Conservation (phyloP, 2,888 invertebrate genomes). For the Drosophila anomalata region DNA sequence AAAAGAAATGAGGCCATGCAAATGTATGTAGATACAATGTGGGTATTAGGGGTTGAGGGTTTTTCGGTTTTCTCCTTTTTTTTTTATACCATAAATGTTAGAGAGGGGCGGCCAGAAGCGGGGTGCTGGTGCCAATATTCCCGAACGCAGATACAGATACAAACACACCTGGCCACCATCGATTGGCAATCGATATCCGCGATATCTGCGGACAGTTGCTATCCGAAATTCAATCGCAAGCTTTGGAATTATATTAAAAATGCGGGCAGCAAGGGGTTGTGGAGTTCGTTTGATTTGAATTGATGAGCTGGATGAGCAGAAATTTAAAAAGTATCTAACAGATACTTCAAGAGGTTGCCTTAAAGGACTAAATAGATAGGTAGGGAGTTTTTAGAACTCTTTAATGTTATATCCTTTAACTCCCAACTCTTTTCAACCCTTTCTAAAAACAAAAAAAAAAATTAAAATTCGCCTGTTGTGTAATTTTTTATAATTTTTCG, state of each 20-base stretch:
- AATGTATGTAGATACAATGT: slow-evolving; percentile 69
- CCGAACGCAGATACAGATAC: slow-evolving; percentile 23
- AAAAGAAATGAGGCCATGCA: slow-evolving; percentile 72
- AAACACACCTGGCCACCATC: slow-evolving; percentile 55
- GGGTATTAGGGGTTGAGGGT: slow-evolving; percentile 43
- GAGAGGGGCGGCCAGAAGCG: neutral
- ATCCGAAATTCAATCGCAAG: slow-evolving; percentile 22
- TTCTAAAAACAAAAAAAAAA: slow-evolving; percentile 21
- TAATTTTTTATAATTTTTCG: slow-evolving; percentile 45
- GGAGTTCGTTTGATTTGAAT: slow-evolving; percentile 9
- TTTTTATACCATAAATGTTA: neutral
- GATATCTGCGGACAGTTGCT: slow-evolving; percentile 32
- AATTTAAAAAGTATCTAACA: neutral
- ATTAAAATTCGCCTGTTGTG: slow-evolving; percentile 49
- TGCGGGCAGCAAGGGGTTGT: neutral
- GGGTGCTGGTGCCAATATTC: slow-evolving; percentile 13
- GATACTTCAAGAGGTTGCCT: neutral
- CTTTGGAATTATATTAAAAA: slow-evolving; percentile 10
- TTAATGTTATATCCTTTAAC: neutral
- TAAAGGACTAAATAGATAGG: neutral
- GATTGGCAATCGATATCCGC: slow-evolving; percentile 45
- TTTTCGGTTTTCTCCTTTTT: neutral
- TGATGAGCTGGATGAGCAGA: neutral
- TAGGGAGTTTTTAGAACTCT: slow-evolving; percentile 7
- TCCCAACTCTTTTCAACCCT: slow-evolving; percentile 22